Conservation (phyloP, 2,797 vertebrate genomes). For the Rhabdomys pumilio region DNA sequence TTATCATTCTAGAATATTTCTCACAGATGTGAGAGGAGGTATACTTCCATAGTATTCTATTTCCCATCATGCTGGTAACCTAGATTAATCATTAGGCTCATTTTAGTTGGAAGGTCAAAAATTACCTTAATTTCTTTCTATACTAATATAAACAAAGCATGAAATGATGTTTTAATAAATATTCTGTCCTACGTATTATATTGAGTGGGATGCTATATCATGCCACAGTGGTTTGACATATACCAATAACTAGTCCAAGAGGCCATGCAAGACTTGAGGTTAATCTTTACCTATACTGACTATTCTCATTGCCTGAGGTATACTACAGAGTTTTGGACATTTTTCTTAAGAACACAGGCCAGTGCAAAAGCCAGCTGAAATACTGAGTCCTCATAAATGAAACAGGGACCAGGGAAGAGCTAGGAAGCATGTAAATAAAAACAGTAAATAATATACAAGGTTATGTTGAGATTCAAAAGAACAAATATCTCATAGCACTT, state of each 20-base stretch:
- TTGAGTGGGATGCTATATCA: not conserved
- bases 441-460: not conserved
- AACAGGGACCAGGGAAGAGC: too few relatives aligned
- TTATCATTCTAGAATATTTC: not conserved
- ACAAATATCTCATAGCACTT: not conserved
- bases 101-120: not conserved
- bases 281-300: not conserved
- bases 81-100: not conserved
- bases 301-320: too few relatives aligned
- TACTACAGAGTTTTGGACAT: not conserved
- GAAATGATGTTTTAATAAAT: not conserved
- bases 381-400: not conserved
- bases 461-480: conserved; percentile 7
- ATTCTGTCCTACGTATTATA: not conserved
- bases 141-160: not conserved
- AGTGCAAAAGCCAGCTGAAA: not conserved
- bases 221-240: not conserved
- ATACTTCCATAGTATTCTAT: not conserved
- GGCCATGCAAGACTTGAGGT: not conserved
- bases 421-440: not conserved
- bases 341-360: not conserved
- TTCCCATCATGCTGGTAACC: not conserved
- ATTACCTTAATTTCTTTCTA: not conserved
- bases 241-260: not conserved
- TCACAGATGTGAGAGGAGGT: not conserved